A percentile compares a stretch with the other conserved stretches of the same genome.
Evolutionary conservation across 1,140 invertebrate species (phyloP).

Genomic region (Vanessa tameamea): DNA sequence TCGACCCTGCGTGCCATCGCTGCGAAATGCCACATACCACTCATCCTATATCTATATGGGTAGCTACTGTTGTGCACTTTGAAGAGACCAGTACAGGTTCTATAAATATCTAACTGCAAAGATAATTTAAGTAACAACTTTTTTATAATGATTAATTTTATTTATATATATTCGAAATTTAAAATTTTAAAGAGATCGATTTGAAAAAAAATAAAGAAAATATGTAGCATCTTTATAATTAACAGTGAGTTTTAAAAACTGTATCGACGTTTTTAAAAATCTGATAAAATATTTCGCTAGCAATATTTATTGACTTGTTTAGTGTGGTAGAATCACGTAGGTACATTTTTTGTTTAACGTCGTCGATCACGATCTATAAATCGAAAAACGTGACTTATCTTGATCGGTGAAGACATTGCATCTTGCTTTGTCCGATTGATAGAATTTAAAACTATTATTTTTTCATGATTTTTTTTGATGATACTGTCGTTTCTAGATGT

Average conservation of each 20-base stretch:
- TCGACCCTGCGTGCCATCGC: neutral
- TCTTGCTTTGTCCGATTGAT: slow-evolving; percentile 3
- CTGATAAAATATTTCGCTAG: neutral
- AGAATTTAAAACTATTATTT: no score
- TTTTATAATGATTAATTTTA: no score
- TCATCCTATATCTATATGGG: slow-evolving; percentile 1
- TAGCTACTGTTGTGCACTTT: slow-evolving; percentile 5
- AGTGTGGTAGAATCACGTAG: slow-evolving; percentile 12
- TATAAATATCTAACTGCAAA: slow-evolving; percentile 22
- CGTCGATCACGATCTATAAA: slow-evolving; percentile 20
- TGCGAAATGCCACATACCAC: slow-evolving; percentile 16
- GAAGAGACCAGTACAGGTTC: slow-evolving; percentile 6
- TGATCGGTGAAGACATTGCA: slow-evolving; percentile 5
- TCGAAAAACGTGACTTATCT: slow-evolving; percentile 28
- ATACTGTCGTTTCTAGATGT: no score
- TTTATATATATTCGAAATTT: no score
- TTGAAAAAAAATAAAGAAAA: neutral
- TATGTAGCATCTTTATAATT: no score
- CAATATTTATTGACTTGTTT: neutral
- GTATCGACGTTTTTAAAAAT: no score
- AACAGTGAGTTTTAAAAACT: no score
- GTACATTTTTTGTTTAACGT: slow-evolving; percentile 10
- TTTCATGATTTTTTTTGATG: no score
- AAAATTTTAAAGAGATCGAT: neutral
- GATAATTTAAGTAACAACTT: no score